These are phyloP conservation scores for Parauchenoglanis punctatus DNA, from an alignment of 2,797 vertebrate species.

Conservation along the genomic window DNA sequence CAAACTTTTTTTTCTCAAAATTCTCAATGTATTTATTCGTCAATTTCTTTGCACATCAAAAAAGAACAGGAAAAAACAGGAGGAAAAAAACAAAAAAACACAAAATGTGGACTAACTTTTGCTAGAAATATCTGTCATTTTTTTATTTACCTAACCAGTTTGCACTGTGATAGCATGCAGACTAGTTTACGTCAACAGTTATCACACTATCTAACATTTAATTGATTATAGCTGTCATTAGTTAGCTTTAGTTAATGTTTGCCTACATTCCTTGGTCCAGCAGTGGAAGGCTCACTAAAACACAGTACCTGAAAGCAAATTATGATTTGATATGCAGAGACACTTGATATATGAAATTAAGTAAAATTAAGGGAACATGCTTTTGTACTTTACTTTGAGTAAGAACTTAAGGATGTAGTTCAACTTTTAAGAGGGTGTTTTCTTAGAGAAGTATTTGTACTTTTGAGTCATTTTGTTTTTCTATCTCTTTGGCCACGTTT, in stretches of 20 bases:
- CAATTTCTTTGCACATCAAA: neutral
- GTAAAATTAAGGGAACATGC: neutral
- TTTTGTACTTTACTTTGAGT: conserved; percentile 2
- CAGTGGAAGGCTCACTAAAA: neutral
- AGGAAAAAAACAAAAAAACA: neutral
- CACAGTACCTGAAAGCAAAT: neutral
- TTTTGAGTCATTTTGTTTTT: neutral
- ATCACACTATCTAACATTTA: neutral
- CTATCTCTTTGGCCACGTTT: neutral
- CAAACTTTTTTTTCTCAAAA: neutral
- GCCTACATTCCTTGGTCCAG: neutral
- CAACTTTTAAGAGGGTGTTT: neutral
- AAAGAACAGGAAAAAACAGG: neutral
- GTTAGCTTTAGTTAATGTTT: neutral
- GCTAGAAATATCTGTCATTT: neutral
- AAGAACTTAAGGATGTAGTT: neutral
- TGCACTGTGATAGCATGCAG: neutral
- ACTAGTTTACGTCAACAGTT: neutral
- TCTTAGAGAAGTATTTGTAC: neutral
- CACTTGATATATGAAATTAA: neutral
- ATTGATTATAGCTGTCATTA: neutral
- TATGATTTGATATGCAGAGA: neutral
- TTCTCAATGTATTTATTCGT: neutral
- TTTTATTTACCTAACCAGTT: neutral
- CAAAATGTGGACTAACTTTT: neutral